These are phyloP conservation scores for Hylaeus anthracinus DNA, from an alignment of 1,140 invertebrate genomes.

Conservation along the genomic window DNA sequence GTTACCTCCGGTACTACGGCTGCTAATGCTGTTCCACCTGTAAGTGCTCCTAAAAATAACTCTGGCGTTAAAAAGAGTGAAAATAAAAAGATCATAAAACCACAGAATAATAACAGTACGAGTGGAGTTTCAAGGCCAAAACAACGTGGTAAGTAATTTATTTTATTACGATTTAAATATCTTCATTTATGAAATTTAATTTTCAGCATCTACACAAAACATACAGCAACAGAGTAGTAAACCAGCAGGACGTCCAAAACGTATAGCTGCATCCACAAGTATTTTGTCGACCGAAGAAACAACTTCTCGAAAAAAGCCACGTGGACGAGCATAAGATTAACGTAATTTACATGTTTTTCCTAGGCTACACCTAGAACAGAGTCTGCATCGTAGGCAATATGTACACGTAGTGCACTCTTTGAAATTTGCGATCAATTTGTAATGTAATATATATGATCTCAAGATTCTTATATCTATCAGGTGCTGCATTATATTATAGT, in stretches of 20 bases:
- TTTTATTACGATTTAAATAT: not conserved
- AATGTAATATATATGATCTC: conserved; percentile 67
- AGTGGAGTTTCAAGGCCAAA: conserved; percentile 62
- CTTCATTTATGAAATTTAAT: conserved; percentile 17
- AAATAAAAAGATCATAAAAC: conserved; percentile 58
- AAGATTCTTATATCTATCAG: conserved; percentile 66
- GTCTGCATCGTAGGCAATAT: conserved; percentile 74
- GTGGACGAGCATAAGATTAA: conserved; percentile 73
- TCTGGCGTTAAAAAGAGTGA: conserved; percentile 62
- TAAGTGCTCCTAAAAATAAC: conserved; percentile 49
- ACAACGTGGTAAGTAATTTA: conserved; percentile 58
- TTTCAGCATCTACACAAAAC: conserved; percentile 59
- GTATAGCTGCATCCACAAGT: conserved; percentile 61
- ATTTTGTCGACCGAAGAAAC: conserved; percentile 64
- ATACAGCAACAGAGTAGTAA: conserved; percentile 59
- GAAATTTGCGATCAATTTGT: conserved; percentile 62
- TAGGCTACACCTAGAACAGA: conserved; percentile 64
- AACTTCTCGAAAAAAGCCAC: conserved; percentile 73
- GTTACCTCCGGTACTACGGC: conserved; percentile 43
- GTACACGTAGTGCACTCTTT: conserved; percentile 68
- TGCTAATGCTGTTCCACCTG: conserved; percentile 19
- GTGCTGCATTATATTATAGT: conserved; percentile 67
- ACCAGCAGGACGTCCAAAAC: conserved; percentile 71
- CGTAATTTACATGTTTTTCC: conserved; percentile 56
- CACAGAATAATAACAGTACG: conserved; percentile 61